Conservation (phyloP, 2,888 invertebrate species). For the Oscheius sp. region DNA sequence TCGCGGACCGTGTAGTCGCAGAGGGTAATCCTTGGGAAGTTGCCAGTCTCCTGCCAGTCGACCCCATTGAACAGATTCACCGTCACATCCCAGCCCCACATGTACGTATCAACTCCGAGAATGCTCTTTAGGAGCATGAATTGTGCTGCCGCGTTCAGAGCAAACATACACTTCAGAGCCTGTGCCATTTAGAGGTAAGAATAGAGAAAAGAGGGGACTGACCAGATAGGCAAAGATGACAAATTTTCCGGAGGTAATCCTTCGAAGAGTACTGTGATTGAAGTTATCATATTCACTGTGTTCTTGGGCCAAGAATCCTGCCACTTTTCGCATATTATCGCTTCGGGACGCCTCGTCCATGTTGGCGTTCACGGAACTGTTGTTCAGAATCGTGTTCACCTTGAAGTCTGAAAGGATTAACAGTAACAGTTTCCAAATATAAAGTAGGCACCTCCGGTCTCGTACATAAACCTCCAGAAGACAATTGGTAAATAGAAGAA, state of each 20-base stretch:
- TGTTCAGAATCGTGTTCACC: constrained; percentile 70
- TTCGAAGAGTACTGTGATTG: constrained; percentile 24
- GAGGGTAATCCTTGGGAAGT: constrained; percentile 71
- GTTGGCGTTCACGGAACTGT: constrained; percentile 65
- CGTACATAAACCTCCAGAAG: constrained; percentile 67
- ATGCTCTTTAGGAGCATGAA: constrained; percentile 68
- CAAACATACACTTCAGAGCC: constrained; percentile 68
- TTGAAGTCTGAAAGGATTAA: constrained; percentile 61
- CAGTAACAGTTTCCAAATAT: neutral
- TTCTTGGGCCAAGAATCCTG: constrained; percentile 56
- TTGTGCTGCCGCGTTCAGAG: constrained; percentile 68
- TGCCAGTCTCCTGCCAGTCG: constrained; percentile 72
- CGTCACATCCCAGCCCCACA: constrained; percentile 71
- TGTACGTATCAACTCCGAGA: constrained; percentile 67
- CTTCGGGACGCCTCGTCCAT: constrained; percentile 66
- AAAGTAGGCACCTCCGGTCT: constrained; percentile 51
- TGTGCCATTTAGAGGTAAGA: constrained; percentile 41
- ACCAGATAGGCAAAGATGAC: constrained; percentile 62
- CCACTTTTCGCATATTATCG: constrained; percentile 65
- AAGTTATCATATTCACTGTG: constrained; percentile 17
- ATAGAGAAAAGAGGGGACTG: constrained; percentile 15
- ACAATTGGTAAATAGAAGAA: constrained; percentile 72
- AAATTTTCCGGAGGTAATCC: constrained; percentile 40
- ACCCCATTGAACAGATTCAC: constrained; percentile 65
- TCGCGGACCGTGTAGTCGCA: constrained; percentile 72